These are phyloP conservation scores for Catagonus wagneri DNA, from an alignment of 2,113 vertebrate genomes.

Conservation along the genomic window DNA sequence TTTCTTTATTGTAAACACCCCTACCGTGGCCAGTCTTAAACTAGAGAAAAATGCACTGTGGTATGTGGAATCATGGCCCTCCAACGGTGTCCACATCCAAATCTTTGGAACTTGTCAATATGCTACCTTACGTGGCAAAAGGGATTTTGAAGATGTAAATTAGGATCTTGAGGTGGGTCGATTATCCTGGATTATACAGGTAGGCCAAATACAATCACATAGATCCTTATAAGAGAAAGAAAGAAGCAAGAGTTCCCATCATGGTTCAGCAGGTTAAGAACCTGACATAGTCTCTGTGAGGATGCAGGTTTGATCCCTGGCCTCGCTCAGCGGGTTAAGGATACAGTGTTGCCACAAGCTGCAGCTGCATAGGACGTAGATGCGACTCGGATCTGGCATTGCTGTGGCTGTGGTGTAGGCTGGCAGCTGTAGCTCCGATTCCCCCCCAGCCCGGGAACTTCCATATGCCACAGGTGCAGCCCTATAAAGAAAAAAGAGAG, in stretches of 20 bases:
- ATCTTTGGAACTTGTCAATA: not conserved
- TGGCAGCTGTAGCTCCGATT: no score
- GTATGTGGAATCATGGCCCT: not conserved
- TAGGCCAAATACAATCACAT: not conserved
- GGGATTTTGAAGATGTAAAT: not conserved
- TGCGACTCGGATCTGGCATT: no score
- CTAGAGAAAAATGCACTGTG: conserved; percentile 24
- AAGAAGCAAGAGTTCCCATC: not conserved
- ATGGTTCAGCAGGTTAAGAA: not conserved
- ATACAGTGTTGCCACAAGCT: no score
- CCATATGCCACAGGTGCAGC: not conserved
- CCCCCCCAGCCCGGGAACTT: not conserved
- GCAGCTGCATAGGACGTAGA: no score
- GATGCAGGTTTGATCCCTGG: no score
- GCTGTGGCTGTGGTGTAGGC: no score
- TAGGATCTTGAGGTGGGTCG: not conserved
- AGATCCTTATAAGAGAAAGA: not conserved
- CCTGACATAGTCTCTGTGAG: no score
- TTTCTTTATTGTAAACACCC: conserved; percentile 15
- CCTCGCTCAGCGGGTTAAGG: no score
- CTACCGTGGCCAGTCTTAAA: not conserved
- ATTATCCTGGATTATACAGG: not conserved
- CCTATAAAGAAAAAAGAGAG: not conserved
- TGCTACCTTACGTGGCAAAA: not conserved
- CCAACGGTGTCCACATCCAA: not conserved